phyloP scores from a whole-genome alignment of 2,888 invertebrate genomes.

The Actias luna region DNA sequence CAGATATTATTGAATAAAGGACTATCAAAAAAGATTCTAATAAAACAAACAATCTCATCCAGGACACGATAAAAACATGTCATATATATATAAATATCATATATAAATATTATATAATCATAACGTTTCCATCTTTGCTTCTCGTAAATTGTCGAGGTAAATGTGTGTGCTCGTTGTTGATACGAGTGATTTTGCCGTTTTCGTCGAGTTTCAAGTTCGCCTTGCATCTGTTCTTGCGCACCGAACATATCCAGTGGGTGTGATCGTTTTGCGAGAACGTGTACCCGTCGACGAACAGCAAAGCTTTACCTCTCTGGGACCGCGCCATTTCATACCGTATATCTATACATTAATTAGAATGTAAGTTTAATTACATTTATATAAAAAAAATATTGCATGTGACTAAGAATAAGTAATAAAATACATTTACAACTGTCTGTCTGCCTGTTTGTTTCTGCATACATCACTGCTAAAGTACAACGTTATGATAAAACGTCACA shows the following conservation, averaged over 20 bases:
- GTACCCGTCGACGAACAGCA: constrained; percentile 15
- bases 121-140: not conserved
- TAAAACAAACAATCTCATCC: too few relatives aligned
- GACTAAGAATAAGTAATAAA: too few relatives aligned
- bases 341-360: too few relatives aligned
- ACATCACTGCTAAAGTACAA: too few relatives aligned
- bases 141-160: not conserved
- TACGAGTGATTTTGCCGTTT: constrained; percentile 23
- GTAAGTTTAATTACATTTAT: too few relatives aligned
- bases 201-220: constrained; percentile 30
- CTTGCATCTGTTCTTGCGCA: constrained; percentile 28
- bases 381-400: too few relatives aligned
- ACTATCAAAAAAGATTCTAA: too few relatives aligned
- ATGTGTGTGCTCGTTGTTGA: constrained; percentile 32
- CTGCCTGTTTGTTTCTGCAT: too few relatives aligned
- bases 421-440: too few relatives aligned
- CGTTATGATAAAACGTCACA: too few relatives aligned
- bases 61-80: not conserved
- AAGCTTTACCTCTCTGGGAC: constrained; percentile 15
- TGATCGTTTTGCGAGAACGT: constrained; percentile 13
- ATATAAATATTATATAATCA: not conserved
- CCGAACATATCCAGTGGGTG: constrained; percentile 26
- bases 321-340: constrained; percentile 2
- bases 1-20: too few relatives aligned
- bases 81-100: not conserved